Evolutionary conservation across 2,113 vertebrate genomes (phyloP).

Genomic region (Damaliscus lunatus): DNA sequence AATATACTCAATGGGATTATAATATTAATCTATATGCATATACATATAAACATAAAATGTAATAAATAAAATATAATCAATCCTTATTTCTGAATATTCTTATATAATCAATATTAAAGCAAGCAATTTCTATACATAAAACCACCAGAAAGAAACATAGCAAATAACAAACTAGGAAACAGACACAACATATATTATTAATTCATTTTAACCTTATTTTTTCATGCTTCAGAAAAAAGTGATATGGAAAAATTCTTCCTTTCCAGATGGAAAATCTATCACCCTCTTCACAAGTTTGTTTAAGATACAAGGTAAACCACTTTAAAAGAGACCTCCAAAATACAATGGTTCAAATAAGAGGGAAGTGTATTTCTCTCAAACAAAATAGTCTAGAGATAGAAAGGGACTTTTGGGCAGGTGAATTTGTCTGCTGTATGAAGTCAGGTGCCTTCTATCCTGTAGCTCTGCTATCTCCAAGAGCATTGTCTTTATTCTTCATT

Average conservation of each 20-base stretch:
- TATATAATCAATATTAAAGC: neutral
- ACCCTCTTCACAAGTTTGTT: neutral
- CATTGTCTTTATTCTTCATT: neutral
- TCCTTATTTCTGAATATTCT: neutral
- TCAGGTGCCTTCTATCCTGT: neutral
- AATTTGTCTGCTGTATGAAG: neutral
- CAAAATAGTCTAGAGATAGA: neutral
- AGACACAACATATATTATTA: neutral
- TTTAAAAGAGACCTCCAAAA: neutral
- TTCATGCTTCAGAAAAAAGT: neutral
- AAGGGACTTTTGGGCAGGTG: neutral
- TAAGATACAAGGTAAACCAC: neutral
- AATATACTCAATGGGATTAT: neutral
- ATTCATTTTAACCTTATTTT: neutral
- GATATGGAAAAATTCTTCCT: neutral
- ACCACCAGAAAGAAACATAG: neutral
- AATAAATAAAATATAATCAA: neutral
- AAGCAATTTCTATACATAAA: neutral
- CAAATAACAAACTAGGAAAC: slow-evolving; percentile 1
- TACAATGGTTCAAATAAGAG: neutral
- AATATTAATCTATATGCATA: neutral
- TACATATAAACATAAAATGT: neutral
- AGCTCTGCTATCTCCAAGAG: neutral
- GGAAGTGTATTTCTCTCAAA: neutral
- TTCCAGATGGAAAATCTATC: neutral